Conservation (phyloP, 2,113 vertebrate genomes). For the Triplophysa siluroides region DNA sequence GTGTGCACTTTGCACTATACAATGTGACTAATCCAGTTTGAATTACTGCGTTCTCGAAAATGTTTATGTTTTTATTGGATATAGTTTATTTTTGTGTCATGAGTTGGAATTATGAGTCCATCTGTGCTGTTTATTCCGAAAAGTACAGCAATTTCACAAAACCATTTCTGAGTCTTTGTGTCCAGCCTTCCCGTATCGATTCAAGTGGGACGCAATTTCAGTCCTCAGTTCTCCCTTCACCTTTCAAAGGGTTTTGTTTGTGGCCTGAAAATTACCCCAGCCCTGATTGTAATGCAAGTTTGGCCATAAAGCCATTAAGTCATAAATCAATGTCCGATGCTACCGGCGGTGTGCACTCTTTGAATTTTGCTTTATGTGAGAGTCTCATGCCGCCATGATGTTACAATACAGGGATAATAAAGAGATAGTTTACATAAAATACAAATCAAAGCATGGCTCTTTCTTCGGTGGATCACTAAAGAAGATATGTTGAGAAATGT, state of each 20-base stretch:
- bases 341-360: not conserved
- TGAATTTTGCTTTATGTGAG: conserved; percentile 1
- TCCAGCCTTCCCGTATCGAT: not conserved
- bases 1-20: no score
- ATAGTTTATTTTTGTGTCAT: not conserved
- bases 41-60: not conserved
- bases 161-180: not conserved
- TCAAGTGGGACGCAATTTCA: not conserved
- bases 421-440: no score
- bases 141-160: not conserved
- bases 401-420: no score
- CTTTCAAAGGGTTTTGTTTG: conserved; percentile 12
- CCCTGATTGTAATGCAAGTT: conserved; percentile 20
- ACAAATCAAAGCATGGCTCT: no score
- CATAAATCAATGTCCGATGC: conserved; percentile 13
- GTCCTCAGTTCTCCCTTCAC: not conserved
- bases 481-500: no score
- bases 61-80: not conserved
- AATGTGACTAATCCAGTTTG: not conserved
- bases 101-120: not conserved
- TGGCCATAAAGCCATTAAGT: conserved; percentile 16
- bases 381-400: not conserved
- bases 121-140: not conserved
- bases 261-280: conserved; percentile 1
- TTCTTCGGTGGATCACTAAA: no score